phyloP scores from a whole-genome alignment of 2,888 invertebrate species.

The Allygus modestus region DNA sequence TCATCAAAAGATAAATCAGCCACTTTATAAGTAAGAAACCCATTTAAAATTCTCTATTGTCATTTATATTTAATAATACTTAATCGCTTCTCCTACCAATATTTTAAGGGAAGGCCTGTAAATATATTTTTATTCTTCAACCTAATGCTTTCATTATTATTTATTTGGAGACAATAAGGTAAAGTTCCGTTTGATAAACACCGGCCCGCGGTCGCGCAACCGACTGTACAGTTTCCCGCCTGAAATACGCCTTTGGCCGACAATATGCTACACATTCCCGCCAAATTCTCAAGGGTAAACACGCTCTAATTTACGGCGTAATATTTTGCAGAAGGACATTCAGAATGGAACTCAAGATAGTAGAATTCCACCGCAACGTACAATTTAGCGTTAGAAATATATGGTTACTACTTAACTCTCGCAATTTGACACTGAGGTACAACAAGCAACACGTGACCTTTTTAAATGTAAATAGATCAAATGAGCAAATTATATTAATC shows the following conservation, averaged over 20 bases:
- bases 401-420: background rate
- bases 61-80: no score
- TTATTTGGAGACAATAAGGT: background rate
- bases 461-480: no score
- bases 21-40: no score
- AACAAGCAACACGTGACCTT: no score
- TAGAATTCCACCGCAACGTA: conserved; percentile 32
- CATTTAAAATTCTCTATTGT: no score
- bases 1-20: no score
- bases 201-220: conserved; percentile 3
- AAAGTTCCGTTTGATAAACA: conserved; percentile 8
- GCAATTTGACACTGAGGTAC: no score
- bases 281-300: conserved; percentile 41
- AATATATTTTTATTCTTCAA: no score
- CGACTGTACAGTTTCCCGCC: conserved; percentile 1
- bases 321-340: conserved; percentile 37
- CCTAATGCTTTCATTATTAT: no score
- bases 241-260: conserved; percentile 40
- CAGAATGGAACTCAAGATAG: conserved; percentile 33
- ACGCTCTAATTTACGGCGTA: conserved; percentile 34
- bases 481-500: no score
- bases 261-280: conserved; percentile 22
- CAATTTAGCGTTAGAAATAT: background rate
- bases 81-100: no score
- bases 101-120: no score